Percentiles rank a stretch among this genome's conserved stretches.
Evolutionary conservation across 2,113 vertebrate genomes (phyloP).

Genomic region (Clarias macrocephalus): DNA sequence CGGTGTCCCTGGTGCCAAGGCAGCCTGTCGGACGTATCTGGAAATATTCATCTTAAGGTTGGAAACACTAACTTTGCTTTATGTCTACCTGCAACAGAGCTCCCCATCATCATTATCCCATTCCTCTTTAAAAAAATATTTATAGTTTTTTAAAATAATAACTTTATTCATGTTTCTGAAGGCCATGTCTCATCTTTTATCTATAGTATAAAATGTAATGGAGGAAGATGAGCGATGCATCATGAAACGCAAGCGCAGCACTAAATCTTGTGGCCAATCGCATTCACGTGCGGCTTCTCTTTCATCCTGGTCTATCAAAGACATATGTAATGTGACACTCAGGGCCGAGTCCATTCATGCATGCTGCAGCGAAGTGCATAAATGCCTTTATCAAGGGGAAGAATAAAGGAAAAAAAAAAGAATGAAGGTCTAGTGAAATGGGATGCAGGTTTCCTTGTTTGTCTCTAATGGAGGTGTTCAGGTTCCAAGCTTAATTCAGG

Average conservation of each 20-base stretch:
- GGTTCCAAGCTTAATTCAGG: slow-evolving; percentile 35
- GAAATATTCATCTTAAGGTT: background rate
- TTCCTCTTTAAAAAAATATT: too few relatives aligned
- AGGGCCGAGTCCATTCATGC: slow-evolving; percentile 26
- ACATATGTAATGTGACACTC: slow-evolving; percentile 22
- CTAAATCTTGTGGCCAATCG: background rate
- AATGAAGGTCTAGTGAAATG: background rate
- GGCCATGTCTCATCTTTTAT: background rate
- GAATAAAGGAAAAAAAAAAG: background rate
- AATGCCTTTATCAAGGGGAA: background rate
- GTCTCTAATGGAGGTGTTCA: background rate
- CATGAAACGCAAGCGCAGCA: background rate
- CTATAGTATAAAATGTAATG: background rate
- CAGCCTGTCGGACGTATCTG: background rate
- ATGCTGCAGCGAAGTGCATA: slow-evolving; percentile 3
- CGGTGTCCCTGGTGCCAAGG: too few relatives aligned
- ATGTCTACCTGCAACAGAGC: background rate
- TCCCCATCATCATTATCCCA: background rate
- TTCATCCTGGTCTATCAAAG: slow-evolving; percentile 21
- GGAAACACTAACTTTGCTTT: background rate
- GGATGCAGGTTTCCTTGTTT: background rate
- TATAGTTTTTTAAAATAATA: too few relatives aligned
- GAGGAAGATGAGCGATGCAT: background rate
- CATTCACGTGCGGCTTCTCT: background rate
- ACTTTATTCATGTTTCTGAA: background rate